These are phyloP conservation scores for Pseudochirops corinnae DNA, from an alignment of 2,797 vertebrate genomes.

Conservation along the genomic window DNA sequence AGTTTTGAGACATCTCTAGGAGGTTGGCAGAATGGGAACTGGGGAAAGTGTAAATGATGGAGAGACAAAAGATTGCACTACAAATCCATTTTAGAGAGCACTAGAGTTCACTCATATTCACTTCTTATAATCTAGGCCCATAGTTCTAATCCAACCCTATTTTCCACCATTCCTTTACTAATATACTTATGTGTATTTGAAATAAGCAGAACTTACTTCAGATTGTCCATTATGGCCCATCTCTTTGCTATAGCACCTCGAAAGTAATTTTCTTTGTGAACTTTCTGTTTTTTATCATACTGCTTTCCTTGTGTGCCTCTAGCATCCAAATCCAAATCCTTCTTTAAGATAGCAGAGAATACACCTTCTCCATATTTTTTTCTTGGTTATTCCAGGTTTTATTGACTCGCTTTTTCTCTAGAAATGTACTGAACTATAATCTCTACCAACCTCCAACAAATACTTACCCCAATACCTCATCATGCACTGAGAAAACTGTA, in stretches of 20 bases:
- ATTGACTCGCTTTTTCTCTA: too few species aligned
- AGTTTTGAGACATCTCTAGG: neutral
- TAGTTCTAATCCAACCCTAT: neutral
- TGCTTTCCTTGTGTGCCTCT: neutral
- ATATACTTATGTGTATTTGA: neutral
- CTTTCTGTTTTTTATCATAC: neutral
- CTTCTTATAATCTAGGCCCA: neutral
- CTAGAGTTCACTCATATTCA: neutral
- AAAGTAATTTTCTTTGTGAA: neutral
- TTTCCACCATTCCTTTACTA: neutral
- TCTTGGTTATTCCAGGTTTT: too few species aligned
- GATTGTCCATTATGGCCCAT: too few species aligned
- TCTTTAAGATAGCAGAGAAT: neutral
- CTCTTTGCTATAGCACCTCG: too few species aligned
- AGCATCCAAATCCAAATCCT: neutral
- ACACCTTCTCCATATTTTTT: neutral
- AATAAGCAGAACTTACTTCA: too few species aligned
- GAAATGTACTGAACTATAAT: neutral
- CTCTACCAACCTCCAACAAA: neutral
- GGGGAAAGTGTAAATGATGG: neutral
- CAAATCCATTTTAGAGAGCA: neutral
- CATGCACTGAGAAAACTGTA: neutral
- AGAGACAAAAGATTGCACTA: neutral
- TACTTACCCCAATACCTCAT: neutral
- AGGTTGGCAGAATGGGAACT: neutral